A percentile compares a stretch with the other conserved stretches of the same genome.
These are phyloP conservation scores for Rhinichthys klamathensis DNA, from an alignment of 2,113 vertebrate genomes.

Conservation along the genomic window DNA sequence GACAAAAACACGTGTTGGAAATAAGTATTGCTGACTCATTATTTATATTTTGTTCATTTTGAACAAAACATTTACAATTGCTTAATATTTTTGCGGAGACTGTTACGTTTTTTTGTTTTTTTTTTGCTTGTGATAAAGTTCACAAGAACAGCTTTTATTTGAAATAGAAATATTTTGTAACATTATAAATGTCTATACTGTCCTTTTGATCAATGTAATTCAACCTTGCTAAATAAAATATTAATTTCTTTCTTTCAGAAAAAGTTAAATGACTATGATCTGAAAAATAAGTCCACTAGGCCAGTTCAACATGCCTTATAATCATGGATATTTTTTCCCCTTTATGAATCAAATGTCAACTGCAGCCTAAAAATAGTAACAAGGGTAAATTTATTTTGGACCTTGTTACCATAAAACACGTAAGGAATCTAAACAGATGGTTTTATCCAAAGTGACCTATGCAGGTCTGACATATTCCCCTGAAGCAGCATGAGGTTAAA, in stretches of 20 bases:
- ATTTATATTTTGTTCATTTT: too few relatives aligned
- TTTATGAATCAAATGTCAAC: not conserved
- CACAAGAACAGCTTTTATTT: not conserved
- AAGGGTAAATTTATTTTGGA: not conserved
- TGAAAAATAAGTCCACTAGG: too few relatives aligned
- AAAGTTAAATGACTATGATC: too few relatives aligned
- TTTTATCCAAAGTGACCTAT: not conserved
- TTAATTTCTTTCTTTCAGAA: too few relatives aligned
- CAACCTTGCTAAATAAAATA: too few relatives aligned
- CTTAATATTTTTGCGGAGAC: too few relatives aligned
- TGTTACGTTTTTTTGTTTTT: too few relatives aligned
- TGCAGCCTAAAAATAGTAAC: not conserved
- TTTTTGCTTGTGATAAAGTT: not conserved
- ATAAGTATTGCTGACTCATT: too few relatives aligned
- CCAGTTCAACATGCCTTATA: not conserved
- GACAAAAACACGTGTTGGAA: too few relatives aligned
- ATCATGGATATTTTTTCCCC: not conserved
- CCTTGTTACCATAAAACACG: not conserved
- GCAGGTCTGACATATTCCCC: not conserved
- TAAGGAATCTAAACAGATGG: not conserved
- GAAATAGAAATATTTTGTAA: not conserved
- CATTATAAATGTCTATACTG: too few relatives aligned
- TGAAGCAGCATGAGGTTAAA: slow-evolving; percentile 22
- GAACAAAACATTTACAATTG: too few relatives aligned
- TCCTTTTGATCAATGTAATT: too few relatives aligned